These are phyloP conservation scores for Phorcus lineatus DNA, from an alignment of 2,888 invertebrate species.

Conservation along the genomic window DNA sequence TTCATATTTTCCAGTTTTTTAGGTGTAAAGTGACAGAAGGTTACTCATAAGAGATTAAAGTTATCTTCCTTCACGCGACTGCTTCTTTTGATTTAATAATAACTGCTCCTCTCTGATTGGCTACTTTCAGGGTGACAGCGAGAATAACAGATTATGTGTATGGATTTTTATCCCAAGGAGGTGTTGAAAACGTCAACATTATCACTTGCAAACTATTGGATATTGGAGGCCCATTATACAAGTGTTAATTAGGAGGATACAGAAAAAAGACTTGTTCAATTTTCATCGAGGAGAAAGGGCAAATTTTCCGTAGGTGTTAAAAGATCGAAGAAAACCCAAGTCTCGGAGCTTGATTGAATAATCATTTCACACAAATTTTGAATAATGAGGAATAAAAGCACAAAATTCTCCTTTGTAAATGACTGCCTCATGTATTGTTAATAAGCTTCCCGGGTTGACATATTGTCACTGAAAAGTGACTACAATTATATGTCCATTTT, in stretches of 20 bases:
- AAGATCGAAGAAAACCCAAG: not conserved
- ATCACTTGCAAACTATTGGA: constrained; percentile 21
- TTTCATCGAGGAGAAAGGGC: constrained; percentile 4
- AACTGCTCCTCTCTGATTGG: not conserved
- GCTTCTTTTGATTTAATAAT: not conserved
- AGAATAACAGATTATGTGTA: constrained; percentile 16
- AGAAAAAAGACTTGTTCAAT: constrained; percentile 15
- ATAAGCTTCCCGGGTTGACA: constrained; percentile 7
- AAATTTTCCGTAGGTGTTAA: constrained; percentile 12
- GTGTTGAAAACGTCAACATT: constrained; percentile 11
- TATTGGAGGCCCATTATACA: not conserved
- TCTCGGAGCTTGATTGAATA: constrained; percentile 13
- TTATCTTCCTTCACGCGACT: not conserved
- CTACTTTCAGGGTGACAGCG: not conserved
- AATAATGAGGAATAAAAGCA: constrained; percentile 17
- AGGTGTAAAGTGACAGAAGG: too few relatives aligned
- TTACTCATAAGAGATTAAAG: too few relatives aligned
- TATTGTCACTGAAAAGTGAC: constrained; percentile 15
- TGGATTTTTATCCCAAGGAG: not conserved
- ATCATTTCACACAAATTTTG: constrained; percentile 22
- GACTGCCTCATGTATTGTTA: constrained; percentile 19
- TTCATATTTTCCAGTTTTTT: too few relatives aligned
- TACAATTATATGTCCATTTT: constrained; percentile 20
- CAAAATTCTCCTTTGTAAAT: constrained; percentile 16
- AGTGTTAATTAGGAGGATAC: constrained; percentile 3